A percentile compares a stretch with the other conserved stretches of the same genome.
These are phyloP conservation scores for Carpatolechia fugitivella DNA, from an alignment of 2,888 invertebrate genomes.

Conservation along the genomic window DNA sequence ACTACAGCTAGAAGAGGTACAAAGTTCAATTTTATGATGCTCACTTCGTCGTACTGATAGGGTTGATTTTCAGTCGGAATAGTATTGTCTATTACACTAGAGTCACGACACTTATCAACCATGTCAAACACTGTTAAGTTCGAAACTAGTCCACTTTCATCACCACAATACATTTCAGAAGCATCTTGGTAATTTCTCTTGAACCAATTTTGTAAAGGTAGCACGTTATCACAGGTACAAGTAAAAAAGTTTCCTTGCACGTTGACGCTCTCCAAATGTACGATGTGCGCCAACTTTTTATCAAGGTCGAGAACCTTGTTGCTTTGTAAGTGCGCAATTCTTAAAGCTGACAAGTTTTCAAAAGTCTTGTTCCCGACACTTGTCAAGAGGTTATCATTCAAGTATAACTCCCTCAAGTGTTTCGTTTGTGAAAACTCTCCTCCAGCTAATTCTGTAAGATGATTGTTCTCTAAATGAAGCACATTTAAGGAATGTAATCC, in stretches of 20 bases:
- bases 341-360: slow-evolving; percentile 83
- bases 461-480: slow-evolving; percentile 88
- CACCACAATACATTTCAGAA: slow-evolving; percentile 82
- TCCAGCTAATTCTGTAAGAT: slow-evolving; percentile 84
- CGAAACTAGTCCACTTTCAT: slow-evolving; percentile 65
- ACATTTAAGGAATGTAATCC: slow-evolving; percentile 85
- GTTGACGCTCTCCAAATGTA: slow-evolving; percentile 81
- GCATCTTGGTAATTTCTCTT: slow-evolving; percentile 82
- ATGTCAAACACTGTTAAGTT: slow-evolving; percentile 71
- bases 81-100: slow-evolving; percentile 74
- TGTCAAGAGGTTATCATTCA: slow-evolving; percentile 88
- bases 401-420: slow-evolving; percentile 86
- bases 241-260: slow-evolving; percentile 88
- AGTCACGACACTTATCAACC: slow-evolving; percentile 71
- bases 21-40: slow-evolving; percentile 82
- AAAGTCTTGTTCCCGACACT: slow-evolving; percentile 87
- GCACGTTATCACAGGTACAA: slow-evolving; percentile 85
- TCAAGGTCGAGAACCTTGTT: slow-evolving; percentile 87
- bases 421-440: slow-evolving; percentile 89
- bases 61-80: slow-evolving; percentile 78
- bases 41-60: slow-evolving; percentile 82
- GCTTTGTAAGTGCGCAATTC: slow-evolving; percentile 85
- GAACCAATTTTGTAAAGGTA: slow-evolving; percentile 83
- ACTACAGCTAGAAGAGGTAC: slow-evolving; percentile 87
- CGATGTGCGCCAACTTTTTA: slow-evolving; percentile 80